Conservation (phyloP, 2,888 invertebrate species). For the Rosalia funebris region DNA sequence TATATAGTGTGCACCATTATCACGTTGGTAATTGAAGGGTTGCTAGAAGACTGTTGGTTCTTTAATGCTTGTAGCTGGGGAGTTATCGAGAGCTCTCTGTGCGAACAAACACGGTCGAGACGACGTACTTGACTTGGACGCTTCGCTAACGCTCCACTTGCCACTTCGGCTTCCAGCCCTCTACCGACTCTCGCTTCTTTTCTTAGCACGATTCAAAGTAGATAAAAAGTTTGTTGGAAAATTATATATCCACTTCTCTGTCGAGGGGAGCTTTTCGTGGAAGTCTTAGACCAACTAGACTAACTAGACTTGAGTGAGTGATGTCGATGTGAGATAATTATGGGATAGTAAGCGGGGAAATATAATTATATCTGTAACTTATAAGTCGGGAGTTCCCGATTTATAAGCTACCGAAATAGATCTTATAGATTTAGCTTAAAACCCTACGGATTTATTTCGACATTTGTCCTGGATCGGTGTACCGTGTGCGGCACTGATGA, state of each 20-base stretch:
- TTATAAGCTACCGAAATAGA: too few relatives aligned
- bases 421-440: too few relatives aligned
- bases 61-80: conserved; percentile 52
- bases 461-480: too few relatives aligned
- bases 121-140: conserved; percentile 41
- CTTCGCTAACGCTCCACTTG: conserved; percentile 39
- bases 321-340: too few relatives aligned
- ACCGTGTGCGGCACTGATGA: too few relatives aligned
- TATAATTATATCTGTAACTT: too few relatives aligned
- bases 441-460: too few relatives aligned
- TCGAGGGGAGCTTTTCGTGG: conserved; percentile 9
- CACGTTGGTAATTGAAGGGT: conserved; percentile 57
- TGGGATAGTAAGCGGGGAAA: too few relatives aligned
- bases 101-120: conserved; percentile 51
- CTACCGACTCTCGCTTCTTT: conserved; percentile 3
- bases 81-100: conserved; percentile 52
- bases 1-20: conserved; percentile 49
- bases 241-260: conserved; percentile 14
- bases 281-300: too few relatives aligned
- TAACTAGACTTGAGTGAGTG: too few relatives aligned
- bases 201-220: conserved; percentile 1
- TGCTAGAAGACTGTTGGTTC: conserved; percentile 54
- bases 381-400: too few relatives aligned
- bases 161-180: conserved; percentile 34
- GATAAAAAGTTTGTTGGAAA: conserved; percentile 15